Percentiles rank a stretch among this genome's conserved stretches.
phyloP scores from a whole-genome alignment of 1,140 invertebrate genomes.

The Neodiprion lecontei region DNA sequence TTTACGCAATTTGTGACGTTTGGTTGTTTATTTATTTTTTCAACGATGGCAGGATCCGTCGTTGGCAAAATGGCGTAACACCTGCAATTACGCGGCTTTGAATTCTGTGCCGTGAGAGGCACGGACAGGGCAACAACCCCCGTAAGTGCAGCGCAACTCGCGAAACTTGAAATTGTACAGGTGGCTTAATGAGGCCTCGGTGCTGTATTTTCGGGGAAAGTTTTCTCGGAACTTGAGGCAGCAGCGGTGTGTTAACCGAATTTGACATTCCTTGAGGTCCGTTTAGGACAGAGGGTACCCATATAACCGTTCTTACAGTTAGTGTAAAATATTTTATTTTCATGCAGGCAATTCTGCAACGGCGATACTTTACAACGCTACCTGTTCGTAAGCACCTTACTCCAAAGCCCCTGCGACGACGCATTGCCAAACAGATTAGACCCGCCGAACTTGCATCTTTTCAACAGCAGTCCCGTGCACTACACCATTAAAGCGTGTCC shows the following conservation, averaged over 20 bases:
- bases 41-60: no score
- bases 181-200: background rate
- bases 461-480: background rate
- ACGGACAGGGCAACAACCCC: no score
- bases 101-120: no score
- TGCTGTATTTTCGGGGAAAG: background rate
- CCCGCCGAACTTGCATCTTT: background rate
- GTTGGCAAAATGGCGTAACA: no score
- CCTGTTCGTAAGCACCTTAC: conserved; percentile 49
- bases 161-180: background rate
- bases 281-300: background rate
- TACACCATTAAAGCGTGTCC: no score
- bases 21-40: no score
- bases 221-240: background rate
- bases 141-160: background rate
- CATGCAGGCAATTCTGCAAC: background rate
- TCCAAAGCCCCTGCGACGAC: background rate
- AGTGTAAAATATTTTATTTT: background rate
- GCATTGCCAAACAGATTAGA: background rate
- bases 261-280: background rate
- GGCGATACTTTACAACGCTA: conserved; percentile 48
- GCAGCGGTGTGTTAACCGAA: background rate
- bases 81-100: no score
- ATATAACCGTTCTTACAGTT: background rate
- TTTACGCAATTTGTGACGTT: no score